These are phyloP conservation scores for Papilio dardanus DNA, from an alignment of 1,140 invertebrate species.

Conservation along the genomic window DNA sequence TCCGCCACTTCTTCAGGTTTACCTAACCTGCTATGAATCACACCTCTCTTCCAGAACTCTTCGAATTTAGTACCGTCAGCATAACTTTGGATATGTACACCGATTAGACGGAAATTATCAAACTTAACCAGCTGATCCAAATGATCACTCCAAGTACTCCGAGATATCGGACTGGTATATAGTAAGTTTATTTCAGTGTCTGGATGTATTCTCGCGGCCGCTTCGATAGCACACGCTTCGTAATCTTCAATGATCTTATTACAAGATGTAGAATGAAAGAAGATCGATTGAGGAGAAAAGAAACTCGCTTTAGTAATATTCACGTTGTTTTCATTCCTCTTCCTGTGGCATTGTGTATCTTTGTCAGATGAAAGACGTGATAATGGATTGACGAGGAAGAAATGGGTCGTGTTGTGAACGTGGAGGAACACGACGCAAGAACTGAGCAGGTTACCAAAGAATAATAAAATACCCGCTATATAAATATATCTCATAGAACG, in stretches of 20 bases:
- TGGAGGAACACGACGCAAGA: constrained; percentile 29
- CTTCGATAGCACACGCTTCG: constrained; percentile 25
- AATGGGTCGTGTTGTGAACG: constrained; percentile 13
- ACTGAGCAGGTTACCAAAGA: constrained; percentile 19
- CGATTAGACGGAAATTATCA: constrained; percentile 11
- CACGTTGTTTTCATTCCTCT: not conserved
- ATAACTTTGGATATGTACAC: constrained; percentile 14
- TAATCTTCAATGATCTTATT: constrained; percentile 5
- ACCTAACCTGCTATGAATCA: not conserved
- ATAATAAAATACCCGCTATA: not conserved
- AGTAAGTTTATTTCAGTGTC: not conserved
- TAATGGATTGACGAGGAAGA: constrained; percentile 26
- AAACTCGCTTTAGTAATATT: constrained; percentile 20
- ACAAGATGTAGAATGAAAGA: constrained; percentile 23
- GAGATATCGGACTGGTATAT: constrained; percentile 8
- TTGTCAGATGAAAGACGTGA: not conserved
- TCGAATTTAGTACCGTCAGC: constrained; percentile 29
- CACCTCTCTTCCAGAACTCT: constrained; percentile 21
- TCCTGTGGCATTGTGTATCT: constrained; percentile 7
- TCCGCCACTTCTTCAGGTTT: constrained; percentile 7
- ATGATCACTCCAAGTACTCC: constrained; percentile 12
- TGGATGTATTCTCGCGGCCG: constrained; percentile 9
- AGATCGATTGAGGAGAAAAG: constrained; percentile 16
- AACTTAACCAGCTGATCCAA: constrained; percentile 9
- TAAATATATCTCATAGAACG: constrained; percentile 30